These are phyloP conservation scores for Iguana delicatissima DNA, from an alignment of 2,797 vertebrate species.

Conservation along the genomic window DNA sequence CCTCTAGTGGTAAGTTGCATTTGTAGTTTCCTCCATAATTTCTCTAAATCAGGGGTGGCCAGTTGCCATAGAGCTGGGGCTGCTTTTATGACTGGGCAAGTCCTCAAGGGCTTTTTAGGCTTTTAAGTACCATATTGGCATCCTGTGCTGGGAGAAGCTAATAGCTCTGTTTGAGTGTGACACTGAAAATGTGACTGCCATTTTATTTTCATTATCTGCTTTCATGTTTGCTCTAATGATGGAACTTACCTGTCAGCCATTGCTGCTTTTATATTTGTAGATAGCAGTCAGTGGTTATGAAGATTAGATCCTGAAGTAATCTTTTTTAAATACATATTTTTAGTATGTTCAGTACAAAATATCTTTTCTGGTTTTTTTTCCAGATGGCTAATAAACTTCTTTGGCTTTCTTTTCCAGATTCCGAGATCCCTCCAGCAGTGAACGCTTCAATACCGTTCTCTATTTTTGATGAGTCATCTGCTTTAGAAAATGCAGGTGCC, in stretches of 20 bases:
- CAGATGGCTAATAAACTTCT: background rate
- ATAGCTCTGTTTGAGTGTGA: background rate
- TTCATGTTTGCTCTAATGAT: background rate
- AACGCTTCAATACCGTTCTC: constrained; percentile 70
- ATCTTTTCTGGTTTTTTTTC: background rate
- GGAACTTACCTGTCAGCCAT: background rate
- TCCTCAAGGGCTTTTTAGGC: too few species aligned
- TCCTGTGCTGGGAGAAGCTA: background rate
- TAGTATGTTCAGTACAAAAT: background rate
- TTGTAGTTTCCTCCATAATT: background rate
- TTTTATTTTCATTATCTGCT: background rate
- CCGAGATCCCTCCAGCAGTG: constrained; percentile 16
- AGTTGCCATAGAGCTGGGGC: too few species aligned
- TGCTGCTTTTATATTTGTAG: background rate
- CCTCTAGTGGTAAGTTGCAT: constrained; percentile 70
- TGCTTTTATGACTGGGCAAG: too few species aligned
- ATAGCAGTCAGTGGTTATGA: background rate
- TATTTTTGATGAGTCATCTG: constrained; percentile 80
- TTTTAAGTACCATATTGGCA: background rate
- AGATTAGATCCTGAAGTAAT: background rate
- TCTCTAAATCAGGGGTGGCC: too few species aligned
- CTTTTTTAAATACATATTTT: background rate
- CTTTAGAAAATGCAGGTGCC: constrained; percentile 64
- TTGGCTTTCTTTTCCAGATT: constrained; percentile 35
- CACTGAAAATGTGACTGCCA: too few species aligned